A percentile compares a stretch with the other conserved stretches of the same genome.
phyloP scores from a whole-genome alignment of 2,113 vertebrate species.

The Danio rerio region GRCz12tu NC_133199.1:31771501-31772000 shows the following conservation, averaged over 20 bases:
- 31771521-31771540: conserved; percentile 17
- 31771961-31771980: conserved; percentile 27
- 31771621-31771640: conserved; percentile 31
- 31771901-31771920: conserved; percentile 28
- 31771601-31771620: conserved; percentile 7
- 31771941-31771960: background rate
- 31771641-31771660: conserved; percentile 16
- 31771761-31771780: conserved; percentile 55
- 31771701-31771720: conserved; percentile 56
- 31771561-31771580: conserved; percentile 13
- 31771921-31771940: conserved; percentile 6
- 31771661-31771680: background rate
- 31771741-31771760: conserved; percentile 57
- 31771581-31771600: conserved; percentile 20
- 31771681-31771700: conserved; percentile 31
- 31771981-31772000: conserved; percentile 32
- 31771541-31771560: background rate
- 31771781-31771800: conserved; percentile 49
- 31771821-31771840: conserved; percentile 24
- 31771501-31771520: conserved; percentile 24
- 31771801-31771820: conserved; percentile 35
- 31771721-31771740: conserved; percentile 58
- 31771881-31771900: conserved; percentile 50
- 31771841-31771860: conserved; percentile 33
- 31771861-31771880: conserved; percentile 55